phyloP scores from a whole-genome alignment of 2,888 invertebrate species.

The Neoaliturus tenellus region DNA sequence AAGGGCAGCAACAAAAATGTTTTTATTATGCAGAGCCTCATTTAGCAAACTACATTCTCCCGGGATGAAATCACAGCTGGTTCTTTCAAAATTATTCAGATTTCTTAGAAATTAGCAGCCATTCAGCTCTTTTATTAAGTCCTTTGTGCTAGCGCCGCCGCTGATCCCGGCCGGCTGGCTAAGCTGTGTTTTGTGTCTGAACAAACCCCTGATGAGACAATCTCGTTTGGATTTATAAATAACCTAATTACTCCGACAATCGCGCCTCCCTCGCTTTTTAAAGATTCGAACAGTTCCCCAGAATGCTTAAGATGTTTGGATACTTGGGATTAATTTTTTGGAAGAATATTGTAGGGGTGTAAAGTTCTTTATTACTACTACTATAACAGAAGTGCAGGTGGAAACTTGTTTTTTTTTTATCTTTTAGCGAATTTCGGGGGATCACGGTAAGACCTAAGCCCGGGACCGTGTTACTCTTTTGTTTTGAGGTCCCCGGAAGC shows the following conservation, averaged over 20 bases:
- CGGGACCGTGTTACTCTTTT: no score
- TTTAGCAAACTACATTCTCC: slow-evolving; percentile 30
- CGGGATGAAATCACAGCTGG: slow-evolving; percentile 35
- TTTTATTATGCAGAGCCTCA: slow-evolving; percentile 27
- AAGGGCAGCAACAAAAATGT: slow-evolving; percentile 27
- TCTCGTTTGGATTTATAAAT: slow-evolving; percentile 34
- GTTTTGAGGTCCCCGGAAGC: no score
- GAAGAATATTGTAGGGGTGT: no score
- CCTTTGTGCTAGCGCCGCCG: slow-evolving; percentile 23
- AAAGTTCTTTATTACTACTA: no score
- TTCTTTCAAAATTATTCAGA: slow-evolving; percentile 48
- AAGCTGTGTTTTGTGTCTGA: slow-evolving; percentile 27
- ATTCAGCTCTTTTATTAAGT: slow-evolving; percentile 27
- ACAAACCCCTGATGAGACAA: slow-evolving; percentile 39
- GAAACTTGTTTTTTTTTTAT: no score
- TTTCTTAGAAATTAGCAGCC: slow-evolving; percentile 47
- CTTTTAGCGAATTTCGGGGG: no score
- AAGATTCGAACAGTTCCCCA: not conserved
- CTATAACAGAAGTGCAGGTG: no score
- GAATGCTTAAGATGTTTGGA: not conserved
- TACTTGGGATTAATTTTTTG: no score
- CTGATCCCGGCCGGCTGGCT: slow-evolving; percentile 2
- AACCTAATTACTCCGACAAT: slow-evolving; percentile 33
- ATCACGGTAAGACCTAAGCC: no score
- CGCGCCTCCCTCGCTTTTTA: not conserved